Evolutionary conservation across 30 jellyfish, hydroid and myxozoan genomes (phyloP).

Genomic region (Nemopilema nomurai): DNA sequence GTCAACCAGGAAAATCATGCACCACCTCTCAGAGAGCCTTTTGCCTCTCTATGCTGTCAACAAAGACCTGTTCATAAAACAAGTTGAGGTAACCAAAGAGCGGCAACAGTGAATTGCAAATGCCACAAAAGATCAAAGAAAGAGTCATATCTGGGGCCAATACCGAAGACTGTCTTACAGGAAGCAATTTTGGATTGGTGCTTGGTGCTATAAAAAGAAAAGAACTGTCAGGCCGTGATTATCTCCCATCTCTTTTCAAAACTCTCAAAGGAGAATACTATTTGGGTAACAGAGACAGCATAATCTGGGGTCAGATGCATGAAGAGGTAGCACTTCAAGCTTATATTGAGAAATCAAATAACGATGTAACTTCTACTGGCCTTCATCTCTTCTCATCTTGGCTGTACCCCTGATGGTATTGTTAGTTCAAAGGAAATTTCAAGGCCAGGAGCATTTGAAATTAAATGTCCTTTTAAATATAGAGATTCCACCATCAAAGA

Average conservation of each 20-base stretch:
- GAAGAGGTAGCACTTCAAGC: constrained; percentile 20
- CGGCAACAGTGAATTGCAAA: constrained; percentile 26
- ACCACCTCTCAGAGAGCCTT: constrained; percentile 37
- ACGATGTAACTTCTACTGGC: constrained; percentile 5
- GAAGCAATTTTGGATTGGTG: constrained; percentile 28
- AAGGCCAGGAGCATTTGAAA: not conserved
- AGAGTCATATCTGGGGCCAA: constrained; percentile 21
- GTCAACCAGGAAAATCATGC: not conserved
- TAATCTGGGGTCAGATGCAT: constrained; percentile 52
- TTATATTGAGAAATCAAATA: not conserved
- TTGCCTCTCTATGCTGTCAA: not conserved
- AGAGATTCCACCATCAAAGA: constrained; percentile 21
- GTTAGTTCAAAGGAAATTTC: not conserved
- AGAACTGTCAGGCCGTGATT: not conserved
- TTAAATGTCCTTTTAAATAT: constrained; percentile 19
- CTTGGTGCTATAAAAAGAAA: not conserved
- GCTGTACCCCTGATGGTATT: constrained; percentile 18
- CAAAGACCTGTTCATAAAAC: not conserved
- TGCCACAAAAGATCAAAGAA: constrained; percentile 27
- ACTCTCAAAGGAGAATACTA: constrained; percentile 6
- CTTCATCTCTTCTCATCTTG: constrained; percentile 16
- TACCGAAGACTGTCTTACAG: constrained; percentile 27
- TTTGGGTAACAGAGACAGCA: constrained; percentile 7
- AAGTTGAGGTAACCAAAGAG: constrained; percentile 15
- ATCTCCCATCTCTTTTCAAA: not conserved